A percentile compares a stretch with the other conserved stretches of the same genome.
Conservation (phyloP, 30 jellyfish, hydroid and myxozoan species). For the Mastigias papua region DNA sequence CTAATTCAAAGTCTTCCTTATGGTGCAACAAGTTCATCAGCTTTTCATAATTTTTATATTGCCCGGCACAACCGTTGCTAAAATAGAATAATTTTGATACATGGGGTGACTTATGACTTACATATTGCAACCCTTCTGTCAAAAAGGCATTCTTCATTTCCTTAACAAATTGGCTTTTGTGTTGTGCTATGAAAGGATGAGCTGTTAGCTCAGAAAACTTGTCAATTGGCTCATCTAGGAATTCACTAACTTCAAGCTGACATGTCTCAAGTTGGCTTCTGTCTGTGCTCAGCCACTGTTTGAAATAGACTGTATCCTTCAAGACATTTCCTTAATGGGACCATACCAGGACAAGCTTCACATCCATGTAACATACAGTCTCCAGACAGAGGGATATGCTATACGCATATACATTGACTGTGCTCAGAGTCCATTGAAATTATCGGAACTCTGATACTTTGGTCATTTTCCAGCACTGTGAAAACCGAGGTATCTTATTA, state of each 20-base stretch:
- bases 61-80: no score
- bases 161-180: no score
- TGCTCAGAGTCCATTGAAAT: no score
- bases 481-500: no score
- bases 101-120: background rate
- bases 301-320: background rate
- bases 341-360: slow-evolving; percentile 17
- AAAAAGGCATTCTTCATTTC: background rate
- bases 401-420: no score
- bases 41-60: background rate
- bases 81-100: background rate
- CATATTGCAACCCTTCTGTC: background rate
- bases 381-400: no score
- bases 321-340: background rate
- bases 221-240: slow-evolving; percentile 12
- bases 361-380: slow-evolving; percentile 42
- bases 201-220: slow-evolving; percentile 10
- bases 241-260: slow-evolving; percentile 1
- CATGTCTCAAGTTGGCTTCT: background rate
- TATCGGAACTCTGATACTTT: no score
- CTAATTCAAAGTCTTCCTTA: slow-evolving; percentile 16
- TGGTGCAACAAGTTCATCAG: slow-evolving; percentile 9
- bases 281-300: slow-evolving; percentile 24
- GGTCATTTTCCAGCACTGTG: no score
- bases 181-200: no score